Base-by-base conservation (phyloP, 2,888 invertebrate species). In the Andrena chrysosceles region DNA sequence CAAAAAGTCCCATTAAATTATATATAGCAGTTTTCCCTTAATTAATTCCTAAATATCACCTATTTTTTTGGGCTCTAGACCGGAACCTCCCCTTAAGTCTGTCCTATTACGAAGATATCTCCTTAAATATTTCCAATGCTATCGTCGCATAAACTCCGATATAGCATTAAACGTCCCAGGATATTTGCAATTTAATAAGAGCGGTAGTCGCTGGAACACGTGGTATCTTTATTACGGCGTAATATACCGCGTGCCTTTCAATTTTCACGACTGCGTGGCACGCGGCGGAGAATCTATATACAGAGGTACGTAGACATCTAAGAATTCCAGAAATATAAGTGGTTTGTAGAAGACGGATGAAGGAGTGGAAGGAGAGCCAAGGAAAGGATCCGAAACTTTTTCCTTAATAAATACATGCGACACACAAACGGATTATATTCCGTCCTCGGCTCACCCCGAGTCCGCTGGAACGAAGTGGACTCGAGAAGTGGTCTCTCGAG, bases 401-500 rank as follows among this genome's bases (percentile, higher is more conserved):
- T 68, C 67, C 64, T 85, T 82, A 72, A 83, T 69, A 85, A 81
- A 87, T 77, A 80, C 75, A 67, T 7, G 71, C 68, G 79, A 60
- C 74, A 49, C 69, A 70, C 77, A 81, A 81, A 80, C 81, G 78
- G 78, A 82, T 84, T 81, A 77, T 78, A 86, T 71, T 67, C 73
- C 71, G 72, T 67, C 54, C 54, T 54, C 52, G 76, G 64, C 64
- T 77, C 72, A 63, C 56, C 60, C 56, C 26, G 67, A 77, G 81
- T 85, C 78, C 70, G 70, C 49, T 76, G 66, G 81, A 87, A 91
- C 88, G 90, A 90, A 87, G 90, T 88, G 86, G 85, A 86, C 87
- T 84, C 83, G 87, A 89, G 86, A 83, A 89, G 88, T 79, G 84
- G 86, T 74, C 85, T 82, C 72, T 77, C 79, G 77, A 83, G 81